Conservation (phyloP, 2,888 invertebrate genomes). For the Polia nebulosa region DNA sequence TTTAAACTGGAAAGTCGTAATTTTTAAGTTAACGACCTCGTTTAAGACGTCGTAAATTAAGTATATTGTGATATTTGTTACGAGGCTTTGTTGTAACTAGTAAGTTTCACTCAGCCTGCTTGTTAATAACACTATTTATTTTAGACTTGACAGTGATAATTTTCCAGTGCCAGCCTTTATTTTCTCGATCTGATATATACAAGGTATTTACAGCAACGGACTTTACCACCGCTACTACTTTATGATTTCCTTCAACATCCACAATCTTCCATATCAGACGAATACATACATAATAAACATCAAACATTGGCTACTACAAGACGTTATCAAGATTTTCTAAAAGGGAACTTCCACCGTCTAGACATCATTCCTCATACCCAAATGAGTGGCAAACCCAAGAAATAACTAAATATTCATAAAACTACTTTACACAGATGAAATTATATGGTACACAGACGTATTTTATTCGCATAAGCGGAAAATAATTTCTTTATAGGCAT, state of each 20-base stretch:
- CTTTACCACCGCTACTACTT: constrained; percentile 6
- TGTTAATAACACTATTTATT: constrained; percentile 37
- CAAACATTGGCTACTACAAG: constrained; percentile 3
- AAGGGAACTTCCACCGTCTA: constrained; percentile 26
- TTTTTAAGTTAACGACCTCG: constrained; percentile 73
- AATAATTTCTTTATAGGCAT: constrained; percentile 79
- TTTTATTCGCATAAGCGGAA: constrained; percentile 72
- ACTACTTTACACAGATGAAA: constrained; percentile 64
- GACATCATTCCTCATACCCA: constrained; percentile 22
- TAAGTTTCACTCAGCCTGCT: constrained; percentile 42
- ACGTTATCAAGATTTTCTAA: constrained; percentile 40
- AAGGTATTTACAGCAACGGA: background rate
- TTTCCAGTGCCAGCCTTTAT: background rate
- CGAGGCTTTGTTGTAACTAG: constrained; percentile 43
- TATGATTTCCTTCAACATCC: constrained; percentile 46
- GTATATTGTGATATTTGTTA: constrained; percentile 64
- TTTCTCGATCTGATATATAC: constrained; percentile 10
- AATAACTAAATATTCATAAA: constrained; percentile 63
- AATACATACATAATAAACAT: constrained; percentile 41
- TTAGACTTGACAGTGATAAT: constrained; percentile 6
- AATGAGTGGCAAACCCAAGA: constrained; percentile 39
- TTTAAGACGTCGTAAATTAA: constrained; percentile 76
- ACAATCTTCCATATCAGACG: constrained; percentile 30
- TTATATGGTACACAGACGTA: constrained; percentile 67
- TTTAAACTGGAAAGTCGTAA: constrained; percentile 70